phyloP scores from a whole-genome alignment of 2,113 vertebrate species.

The Taxidea taxus region DNA sequence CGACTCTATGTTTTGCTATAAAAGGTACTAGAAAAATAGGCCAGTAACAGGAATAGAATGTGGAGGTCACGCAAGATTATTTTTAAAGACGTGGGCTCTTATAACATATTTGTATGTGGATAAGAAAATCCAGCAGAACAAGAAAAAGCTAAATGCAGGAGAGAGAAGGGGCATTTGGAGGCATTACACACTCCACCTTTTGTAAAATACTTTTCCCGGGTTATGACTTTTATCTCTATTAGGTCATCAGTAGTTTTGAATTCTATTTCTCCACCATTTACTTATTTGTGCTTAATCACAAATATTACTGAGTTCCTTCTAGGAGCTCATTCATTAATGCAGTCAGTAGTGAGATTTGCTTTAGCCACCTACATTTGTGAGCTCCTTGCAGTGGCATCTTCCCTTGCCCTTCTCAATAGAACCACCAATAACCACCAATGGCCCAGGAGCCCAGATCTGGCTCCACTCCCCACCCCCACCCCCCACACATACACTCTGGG shows the following conservation, averaged over 20 bases:
- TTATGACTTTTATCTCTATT: background rate
- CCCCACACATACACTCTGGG: too few species aligned
- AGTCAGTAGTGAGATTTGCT: background rate
- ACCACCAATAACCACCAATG: background rate
- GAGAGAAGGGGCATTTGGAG: background rate
- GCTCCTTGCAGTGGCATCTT: background rate
- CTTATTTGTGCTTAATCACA: background rate
- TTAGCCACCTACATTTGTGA: background rate
- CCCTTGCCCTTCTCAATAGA: background rate
- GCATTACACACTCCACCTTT: background rate
- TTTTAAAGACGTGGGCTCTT: background rate
- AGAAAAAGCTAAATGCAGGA: background rate
- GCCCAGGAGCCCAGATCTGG: background rate
- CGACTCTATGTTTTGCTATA: background rate
- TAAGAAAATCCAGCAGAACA: background rate
- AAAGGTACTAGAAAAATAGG: background rate
- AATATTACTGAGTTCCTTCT: background rate
- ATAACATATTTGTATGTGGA: background rate
- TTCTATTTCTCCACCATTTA: background rate
- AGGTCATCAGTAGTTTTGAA: background rate
- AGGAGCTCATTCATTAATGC: background rate
- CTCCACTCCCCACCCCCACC: accelerated
- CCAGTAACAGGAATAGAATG: background rate
- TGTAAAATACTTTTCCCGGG: background rate
- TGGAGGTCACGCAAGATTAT: background rate